Conservation (phyloP, 2,888 invertebrate species). For the Eremobia ochroleuca region DNA sequence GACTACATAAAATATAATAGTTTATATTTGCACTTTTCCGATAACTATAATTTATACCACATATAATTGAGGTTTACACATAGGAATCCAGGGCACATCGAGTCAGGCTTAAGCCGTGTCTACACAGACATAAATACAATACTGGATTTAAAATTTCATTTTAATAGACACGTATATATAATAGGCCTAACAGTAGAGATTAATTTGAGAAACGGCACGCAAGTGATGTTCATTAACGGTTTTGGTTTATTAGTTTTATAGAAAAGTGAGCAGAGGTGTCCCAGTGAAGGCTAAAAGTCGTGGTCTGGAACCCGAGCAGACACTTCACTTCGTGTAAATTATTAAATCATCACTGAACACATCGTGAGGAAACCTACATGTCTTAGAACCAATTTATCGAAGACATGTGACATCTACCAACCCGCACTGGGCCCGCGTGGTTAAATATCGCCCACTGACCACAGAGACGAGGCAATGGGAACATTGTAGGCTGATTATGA, state of each 20-base stretch:
- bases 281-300: no score
- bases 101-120: constrained; percentile 58
- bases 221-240: constrained; percentile 14
- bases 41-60: constrained; percentile 69
- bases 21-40: constrained; percentile 73
- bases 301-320: no score
- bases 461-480: not conserved
- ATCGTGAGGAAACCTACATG: no score
- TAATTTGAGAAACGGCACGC: constrained; percentile 31
- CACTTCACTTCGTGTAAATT: not conserved
- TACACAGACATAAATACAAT: constrained; percentile 53
- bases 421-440: not conserved
- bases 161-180: constrained; percentile 47
- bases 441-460: not conserved
- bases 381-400: not conserved
- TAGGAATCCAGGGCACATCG: constrained; percentile 72
- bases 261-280: not conserved
- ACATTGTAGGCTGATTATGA: not conserved
- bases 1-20: constrained; percentile 75
- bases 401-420: not conserved
- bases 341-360: no score
- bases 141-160: constrained; percentile 53
- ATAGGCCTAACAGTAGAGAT: constrained; percentile 52
- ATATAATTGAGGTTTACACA: constrained; percentile 75
- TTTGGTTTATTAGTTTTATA: not conserved